Evolutionary conservation across 30 jellyfish, hydroid and myxozoan genomes (phyloP), one percentile per base, ranked within the genome.

Genomic region (Turritopsis rubra): DNA sequence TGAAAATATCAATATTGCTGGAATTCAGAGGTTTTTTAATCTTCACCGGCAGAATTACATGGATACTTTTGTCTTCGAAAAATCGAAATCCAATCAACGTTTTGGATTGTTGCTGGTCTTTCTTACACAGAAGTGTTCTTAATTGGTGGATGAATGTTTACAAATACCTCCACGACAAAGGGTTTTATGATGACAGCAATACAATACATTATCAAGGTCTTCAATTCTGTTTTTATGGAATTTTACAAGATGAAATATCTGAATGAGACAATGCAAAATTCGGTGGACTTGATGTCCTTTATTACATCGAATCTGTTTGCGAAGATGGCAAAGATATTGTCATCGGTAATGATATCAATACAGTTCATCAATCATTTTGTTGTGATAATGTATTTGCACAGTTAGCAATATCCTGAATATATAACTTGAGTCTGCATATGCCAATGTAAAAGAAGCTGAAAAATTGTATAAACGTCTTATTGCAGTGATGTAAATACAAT

Each of bases 91-190:
- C 18, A 81, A 81, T 28, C 88, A 81, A 66, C 41, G 88, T 18
- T 53, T 81, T 16, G n/a, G 88, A 81, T 24, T 29, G 72, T 22
- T 81, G 88, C 77, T 83, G 89, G 89, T 83, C 89, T 18, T 72
- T 21, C 75, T 26, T 83, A 7, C 30, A 76, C 18, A 27, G 54
- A 72, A n/a, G 73, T 29, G 17, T 22, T 41, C 54, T 52, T 20
- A 70, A 52, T 26, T 83, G 85, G 89, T 83, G 89, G 89, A 71
- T 18, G 65, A 83, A 83, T 65, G 68, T 26, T 52, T 83, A 66
- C 30, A 71, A 71, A 24, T 75, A 83, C 18, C 52, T 83, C 28
- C 81, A 65, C 24, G 89, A 71, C 17, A 71, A 30, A 68, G 84
- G 60, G 26, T 29, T 21, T 23, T 83, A 26, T 71, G 75, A 83